A percentile compares a stretch with the other conserved stretches of the same genome.
These are phyloP conservation scores for Protomyctophum bolini DNA, from an alignment of 2,113 vertebrate species.

Conservation along the genomic window DNA sequence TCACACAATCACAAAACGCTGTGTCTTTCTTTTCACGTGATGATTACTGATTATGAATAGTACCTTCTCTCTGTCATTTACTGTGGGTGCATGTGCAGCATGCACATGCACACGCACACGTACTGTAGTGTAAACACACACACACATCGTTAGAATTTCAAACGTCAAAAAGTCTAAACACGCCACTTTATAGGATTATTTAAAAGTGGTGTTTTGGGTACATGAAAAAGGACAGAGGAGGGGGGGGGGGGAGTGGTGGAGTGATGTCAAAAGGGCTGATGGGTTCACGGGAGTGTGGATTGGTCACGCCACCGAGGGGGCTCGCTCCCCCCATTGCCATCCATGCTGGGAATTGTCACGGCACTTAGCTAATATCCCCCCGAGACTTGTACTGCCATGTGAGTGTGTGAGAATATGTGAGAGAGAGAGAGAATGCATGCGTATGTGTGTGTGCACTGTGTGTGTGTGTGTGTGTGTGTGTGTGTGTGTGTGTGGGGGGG, in stretches of 20 bases:
- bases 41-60: constrained; percentile 22
- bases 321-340: constrained; percentile 65
- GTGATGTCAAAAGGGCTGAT: constrained; percentile 54
- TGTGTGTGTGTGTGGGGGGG: constrained; percentile 3
- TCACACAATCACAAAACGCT: constrained; percentile 39
- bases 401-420: constrained; percentile 7
- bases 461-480: constrained; percentile 9
- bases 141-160: constrained; percentile 25
- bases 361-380: constrained; percentile 64
- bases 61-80: neutral
- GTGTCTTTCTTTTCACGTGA: constrained; percentile 18
- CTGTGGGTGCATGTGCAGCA: neutral
- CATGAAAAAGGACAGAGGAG: neutral
- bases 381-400: constrained; percentile 15
- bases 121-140: neutral
- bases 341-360: constrained; percentile 71
- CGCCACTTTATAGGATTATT: constrained; percentile 31
- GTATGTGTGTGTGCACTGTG: neutral
- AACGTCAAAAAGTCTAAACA: constrained; percentile 31
- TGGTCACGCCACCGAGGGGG: constrained; percentile 67
- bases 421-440: neutral
- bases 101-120: neutral
- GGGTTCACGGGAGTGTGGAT: constrained; percentile 63
- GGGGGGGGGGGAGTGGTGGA: constrained; percentile 18
- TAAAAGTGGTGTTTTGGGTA: constrained; percentile 26